These are phyloP conservation scores for Oryzias dopingdopingensis DNA, from an alignment of 2,797 vertebrate species.

Conservation along the genomic window DNA sequence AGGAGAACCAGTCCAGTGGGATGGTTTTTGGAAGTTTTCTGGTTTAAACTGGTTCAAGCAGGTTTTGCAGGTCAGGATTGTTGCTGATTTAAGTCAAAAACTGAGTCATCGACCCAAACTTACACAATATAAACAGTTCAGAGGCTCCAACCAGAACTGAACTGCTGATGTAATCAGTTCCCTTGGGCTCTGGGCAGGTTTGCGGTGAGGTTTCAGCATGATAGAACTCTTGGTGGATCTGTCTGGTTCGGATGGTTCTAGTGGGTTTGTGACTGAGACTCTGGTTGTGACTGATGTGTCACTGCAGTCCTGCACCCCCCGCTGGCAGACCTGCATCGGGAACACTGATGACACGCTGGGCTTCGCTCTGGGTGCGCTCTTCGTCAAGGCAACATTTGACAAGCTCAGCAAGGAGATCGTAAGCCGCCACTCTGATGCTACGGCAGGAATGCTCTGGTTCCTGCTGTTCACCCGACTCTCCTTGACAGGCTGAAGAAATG, in stretches of 20 bases:
- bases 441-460: not conserved
- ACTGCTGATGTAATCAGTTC: no score
- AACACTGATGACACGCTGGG: constrained; percentile 94
- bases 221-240: no score
- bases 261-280: not conserved
- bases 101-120: no score
- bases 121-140: no score
- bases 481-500: constrained; percentile 90
- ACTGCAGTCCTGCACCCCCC: constrained; percentile 88
- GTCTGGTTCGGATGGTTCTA: not conserved
- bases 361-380: constrained; percentile 92
- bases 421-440: constrained; percentile 46
- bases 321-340: constrained; percentile 97
- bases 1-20: no score
- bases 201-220: no score
- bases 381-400: constrained; percentile 95
- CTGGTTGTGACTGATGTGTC: constrained; percentile 9
- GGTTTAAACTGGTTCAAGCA: no score
- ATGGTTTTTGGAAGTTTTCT: no score
- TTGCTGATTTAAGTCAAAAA: no score
- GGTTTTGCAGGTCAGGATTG: no score
- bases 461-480: not conserved
- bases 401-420: constrained; percentile 95
- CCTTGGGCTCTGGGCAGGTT: no score
- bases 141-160: no score